phyloP scores from a whole-genome alignment of 2,113 vertebrate species.

The Clupea harengus region DNA sequence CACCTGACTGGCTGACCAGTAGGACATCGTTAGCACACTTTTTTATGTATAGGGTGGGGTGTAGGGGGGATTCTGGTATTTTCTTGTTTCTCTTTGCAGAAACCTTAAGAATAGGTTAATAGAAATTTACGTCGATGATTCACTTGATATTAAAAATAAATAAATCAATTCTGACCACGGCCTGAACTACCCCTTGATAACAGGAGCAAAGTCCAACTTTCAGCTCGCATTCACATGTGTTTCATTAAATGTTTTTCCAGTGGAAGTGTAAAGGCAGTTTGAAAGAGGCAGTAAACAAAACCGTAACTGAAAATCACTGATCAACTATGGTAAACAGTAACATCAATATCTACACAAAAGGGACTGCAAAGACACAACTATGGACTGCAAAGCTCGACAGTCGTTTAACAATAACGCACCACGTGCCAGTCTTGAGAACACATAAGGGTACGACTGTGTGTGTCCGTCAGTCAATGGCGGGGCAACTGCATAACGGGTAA shows the following conservation, averaged over 20 bases:
- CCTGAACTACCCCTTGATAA: slow-evolving; percentile 5
- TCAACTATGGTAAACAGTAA: neutral
- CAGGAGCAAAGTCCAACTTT: slow-evolving; percentile 34
- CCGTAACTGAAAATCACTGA: neutral
- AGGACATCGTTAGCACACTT: neutral
- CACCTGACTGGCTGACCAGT: neutral
- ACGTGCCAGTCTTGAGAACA: slow-evolving; percentile 48
- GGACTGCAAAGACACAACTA: neutral
- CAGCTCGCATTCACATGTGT: neutral
- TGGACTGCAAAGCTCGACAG: neutral
- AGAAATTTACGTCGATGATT: neutral
- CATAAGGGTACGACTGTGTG: slow-evolving; percentile 38
- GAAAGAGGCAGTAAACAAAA: neutral
- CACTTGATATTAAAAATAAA: neutral
- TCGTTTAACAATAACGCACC: slow-evolving; percentile 6
- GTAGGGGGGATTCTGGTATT: neutral
- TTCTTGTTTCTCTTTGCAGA: neutral
- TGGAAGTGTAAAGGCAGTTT: neutral
- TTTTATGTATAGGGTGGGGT: neutral
- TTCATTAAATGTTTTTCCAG: neutral
- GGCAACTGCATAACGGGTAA: slow-evolving; percentile 49
- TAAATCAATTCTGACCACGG: neutral
- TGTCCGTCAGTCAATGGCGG: slow-evolving; percentile 56
- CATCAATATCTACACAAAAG: neutral
- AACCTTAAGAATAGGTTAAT: neutral